Evolutionary conservation across 2,113 vertebrate genomes (phyloP), one percentile per base, ranked within the genome.

Genomic region (Alethe diademata): DNA sequence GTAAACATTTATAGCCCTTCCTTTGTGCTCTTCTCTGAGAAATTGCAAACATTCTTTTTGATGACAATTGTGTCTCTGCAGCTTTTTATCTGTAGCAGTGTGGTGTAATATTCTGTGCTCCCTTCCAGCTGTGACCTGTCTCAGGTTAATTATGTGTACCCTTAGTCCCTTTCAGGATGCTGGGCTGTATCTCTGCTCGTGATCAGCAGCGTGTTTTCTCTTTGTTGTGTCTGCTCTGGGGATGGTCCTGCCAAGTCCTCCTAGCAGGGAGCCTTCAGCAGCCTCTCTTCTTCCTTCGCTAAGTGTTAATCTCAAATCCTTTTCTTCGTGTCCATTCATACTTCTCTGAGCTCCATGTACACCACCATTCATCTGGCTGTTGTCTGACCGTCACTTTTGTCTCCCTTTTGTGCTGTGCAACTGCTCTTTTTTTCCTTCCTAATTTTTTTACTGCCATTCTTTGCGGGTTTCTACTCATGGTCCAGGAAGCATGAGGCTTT

Each of bases 81-180:
- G 51, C 51, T 94, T 80, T 88, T 94, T 62, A 83, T 86, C 74
- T 43, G 16, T 12, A 70, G 64, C 86, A 70, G 23, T 36, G 9
- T 54, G 69, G 50, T 88, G 38, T 89, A 83, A 84, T 89, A 87
- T 40, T 71, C 35, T 87, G 43, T 64, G 73, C 43, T 92, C 40
- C 51, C 40, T 91, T 95, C 61, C 90, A 91, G 60, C 80, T 95
- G 87, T 74, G 84, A 31, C 51, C 76, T 94, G 73, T 91, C 4
- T 0, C 61, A 89, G 87, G 78, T 87, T 95, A 89, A 92, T 95
- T 87, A 71, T 88, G 89, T 84, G 82, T 81, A 78, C 56, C 60
- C 48, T 61, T 22, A 66, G 26, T 74, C 51, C 33, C 61, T 92
- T 94, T 87, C 56, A 89, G 73, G 73, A 64, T 87, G 71, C 65